Evolutionary conservation across 2,888 invertebrate genomes (phyloP), one percentile per base, ranked within the genome.

Genomic region (Acronicta leporina): DNA sequence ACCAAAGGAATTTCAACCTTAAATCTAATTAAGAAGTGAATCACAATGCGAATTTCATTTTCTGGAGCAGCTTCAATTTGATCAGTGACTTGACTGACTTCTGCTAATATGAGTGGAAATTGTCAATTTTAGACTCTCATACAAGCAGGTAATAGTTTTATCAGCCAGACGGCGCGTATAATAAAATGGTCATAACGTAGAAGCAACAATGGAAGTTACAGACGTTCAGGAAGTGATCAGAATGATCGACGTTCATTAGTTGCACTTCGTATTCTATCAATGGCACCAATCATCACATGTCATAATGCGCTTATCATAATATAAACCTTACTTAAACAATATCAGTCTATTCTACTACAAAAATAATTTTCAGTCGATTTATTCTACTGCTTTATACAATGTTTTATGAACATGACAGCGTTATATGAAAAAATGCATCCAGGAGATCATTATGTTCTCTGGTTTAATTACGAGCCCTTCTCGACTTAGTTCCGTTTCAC

Each of bases 251-350:
- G 83, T 79, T 84, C 84, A 64, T 79, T 81, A 87, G 86, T 89
- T 84, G 87, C 90, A 88, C 87, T 87, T 87, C 92, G 88, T 94
- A 92, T 88, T 83, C 93, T 94, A 94, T 91, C 93, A 93, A 92
- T 94, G 94, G 94, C 94, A 94, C 94, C 94, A 90, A 90, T 92
- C 94, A 94, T 94, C 94, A 94, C 94, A 93, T 92, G 89, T 92
- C 87, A 92, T 88, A 92, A 92, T 91, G 93, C 92, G 88, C 92
- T 92, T 92, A 90, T n/a, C n/a, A n/a, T 80, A 81, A 81, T 84
- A 73, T 81, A 80, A 80, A 75, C 83, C 82, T 85, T 80, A 83
- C 89, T 87, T 92, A 91, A 92, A 92, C 83, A 86, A 92, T 92
- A 92, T 94, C 94, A 94, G 94, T 94, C 94, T 94, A 94, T 89